Conservation (phyloP, 2,113 vertebrate species). For the Trichechus manatus region DNA sequence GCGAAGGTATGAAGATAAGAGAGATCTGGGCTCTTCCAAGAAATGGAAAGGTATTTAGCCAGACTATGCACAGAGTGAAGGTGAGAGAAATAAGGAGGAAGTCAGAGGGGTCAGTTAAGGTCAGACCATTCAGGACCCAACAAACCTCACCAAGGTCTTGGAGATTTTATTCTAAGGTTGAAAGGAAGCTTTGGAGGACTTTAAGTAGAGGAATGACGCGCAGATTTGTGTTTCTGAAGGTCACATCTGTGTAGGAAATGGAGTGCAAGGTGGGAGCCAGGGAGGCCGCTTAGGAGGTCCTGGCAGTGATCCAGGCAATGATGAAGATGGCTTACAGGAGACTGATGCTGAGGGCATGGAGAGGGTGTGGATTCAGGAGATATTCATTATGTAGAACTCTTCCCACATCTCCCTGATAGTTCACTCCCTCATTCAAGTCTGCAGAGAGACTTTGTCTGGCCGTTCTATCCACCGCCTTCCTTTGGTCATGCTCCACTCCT, state of each 20-base stretch:
- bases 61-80: neutral
- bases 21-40: neutral
- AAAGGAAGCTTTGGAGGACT: neutral
- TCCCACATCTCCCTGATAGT: neutral
- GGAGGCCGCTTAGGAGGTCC: too few species aligned
- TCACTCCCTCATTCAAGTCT: neutral
- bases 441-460: neutral
- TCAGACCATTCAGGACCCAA: neutral
- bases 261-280: neutral
- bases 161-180: neutral
- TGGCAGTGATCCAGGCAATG: neutral
- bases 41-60: neutral
- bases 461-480: accelerated
- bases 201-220: neutral
- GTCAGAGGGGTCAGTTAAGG: neutral
- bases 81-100: neutral
- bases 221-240: neutral
- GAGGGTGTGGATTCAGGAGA: neutral
- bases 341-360: too few species aligned
- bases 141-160: neutral
- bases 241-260: neutral
- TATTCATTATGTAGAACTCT: neutral
- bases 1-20: neutral
- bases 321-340: neutral
- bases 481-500: neutral